These are phyloP conservation scores for Drosophila bifasciata DNA, from an alignment of 1,140 invertebrate genomes.

Conservation along the genomic window DNA sequence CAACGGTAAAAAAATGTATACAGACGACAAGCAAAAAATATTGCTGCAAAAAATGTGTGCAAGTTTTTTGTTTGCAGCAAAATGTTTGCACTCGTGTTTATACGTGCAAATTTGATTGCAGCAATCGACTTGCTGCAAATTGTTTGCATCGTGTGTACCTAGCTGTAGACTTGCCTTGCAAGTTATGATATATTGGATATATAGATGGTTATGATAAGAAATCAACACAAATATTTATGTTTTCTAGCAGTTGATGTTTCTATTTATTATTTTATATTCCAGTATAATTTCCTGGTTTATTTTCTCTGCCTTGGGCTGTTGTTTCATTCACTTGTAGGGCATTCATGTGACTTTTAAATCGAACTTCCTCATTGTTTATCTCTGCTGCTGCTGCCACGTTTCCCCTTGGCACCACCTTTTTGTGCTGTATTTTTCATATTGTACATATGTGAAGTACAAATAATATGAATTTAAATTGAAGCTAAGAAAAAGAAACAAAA, in stretches of 20 bases:
- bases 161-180: too few species aligned
- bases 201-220: too few species aligned
- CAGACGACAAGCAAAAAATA: too few species aligned
- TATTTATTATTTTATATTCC: constrained; percentile 15
- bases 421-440: constrained; percentile 22
- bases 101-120: too few species aligned
- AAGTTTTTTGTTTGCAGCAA: too few species aligned
- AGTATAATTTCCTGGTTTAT: neutral
- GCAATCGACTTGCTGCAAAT: too few species aligned
- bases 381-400: constrained; percentile 9
- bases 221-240: too few species aligned
- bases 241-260: neutral
- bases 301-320: neutral
- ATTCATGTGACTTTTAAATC: constrained; percentile 31
- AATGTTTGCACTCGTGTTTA: too few species aligned
- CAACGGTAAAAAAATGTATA: too few species aligned
- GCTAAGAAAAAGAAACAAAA: constrained; percentile 39
- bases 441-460: constrained; percentile 57
- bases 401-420: neutral
- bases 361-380: constrained; percentile 22
- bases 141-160: too few species aligned
- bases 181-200: too few species aligned
- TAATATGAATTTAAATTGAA: constrained; percentile 80
- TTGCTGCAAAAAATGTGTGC: too few species aligned
- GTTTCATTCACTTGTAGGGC: constrained; percentile 17